These are phyloP conservation scores for Rhagonycha lutea DNA, from an alignment of 2,888 invertebrate genomes.

Conservation along the genomic window DNA sequence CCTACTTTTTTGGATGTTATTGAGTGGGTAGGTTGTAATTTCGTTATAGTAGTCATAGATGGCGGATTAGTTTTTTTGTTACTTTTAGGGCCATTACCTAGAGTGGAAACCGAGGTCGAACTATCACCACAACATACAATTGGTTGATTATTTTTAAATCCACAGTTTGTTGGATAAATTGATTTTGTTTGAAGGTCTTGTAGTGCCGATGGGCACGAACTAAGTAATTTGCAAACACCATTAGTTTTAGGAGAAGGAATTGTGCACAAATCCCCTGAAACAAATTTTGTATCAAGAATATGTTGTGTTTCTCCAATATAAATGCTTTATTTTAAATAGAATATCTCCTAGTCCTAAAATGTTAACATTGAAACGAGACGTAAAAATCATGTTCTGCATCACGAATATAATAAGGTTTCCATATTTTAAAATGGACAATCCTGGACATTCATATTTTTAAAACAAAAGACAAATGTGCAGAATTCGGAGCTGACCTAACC, in stretches of 20 bases:
- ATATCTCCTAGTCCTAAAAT: no score
- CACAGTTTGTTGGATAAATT: constrained; percentile 39
- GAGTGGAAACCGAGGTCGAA: not conserved
- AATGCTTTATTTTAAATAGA: no score
- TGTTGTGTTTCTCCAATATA: no score
- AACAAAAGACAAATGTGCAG: no score
- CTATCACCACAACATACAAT: constrained; percentile 40
- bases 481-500: no score
- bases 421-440: no score
- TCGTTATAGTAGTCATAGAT: constrained; percentile 9
- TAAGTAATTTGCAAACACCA: constrained; percentile 38
- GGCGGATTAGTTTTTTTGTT: not conserved
- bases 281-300: not conserved
- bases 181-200: constrained; percentile 29
- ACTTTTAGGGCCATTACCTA: not conserved
- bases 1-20: constrained; percentile 7
- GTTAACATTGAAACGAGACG: no score
- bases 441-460: no score
- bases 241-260: not conserved
- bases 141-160: constrained; percentile 37
- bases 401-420: no score
- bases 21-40: not conserved
- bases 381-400: no score
- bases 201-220: constrained; percentile 36
- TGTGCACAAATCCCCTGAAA: not conserved